Evolutionary conservation across 1,140 invertebrate species (phyloP).

Genomic region (Cephus cinctus): DNA sequence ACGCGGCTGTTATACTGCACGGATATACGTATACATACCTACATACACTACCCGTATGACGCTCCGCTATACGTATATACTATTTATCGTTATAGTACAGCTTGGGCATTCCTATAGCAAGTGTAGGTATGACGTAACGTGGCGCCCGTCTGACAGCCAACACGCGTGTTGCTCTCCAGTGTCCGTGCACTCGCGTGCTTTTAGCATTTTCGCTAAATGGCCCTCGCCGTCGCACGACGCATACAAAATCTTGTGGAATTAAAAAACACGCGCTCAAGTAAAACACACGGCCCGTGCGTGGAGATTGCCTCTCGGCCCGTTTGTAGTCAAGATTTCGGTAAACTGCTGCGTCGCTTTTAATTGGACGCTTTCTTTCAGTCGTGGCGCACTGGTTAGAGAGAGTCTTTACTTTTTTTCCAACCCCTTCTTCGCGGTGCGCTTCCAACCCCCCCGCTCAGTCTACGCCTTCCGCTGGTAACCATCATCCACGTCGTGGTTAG

Average conservation of each 20-base stretch:
- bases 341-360: conserved; percentile 35
- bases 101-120: too few relatives aligned
- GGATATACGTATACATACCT: not conserved
- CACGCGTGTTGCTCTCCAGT: too few relatives aligned
- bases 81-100: too few relatives aligned
- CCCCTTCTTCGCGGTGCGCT: too few relatives aligned
- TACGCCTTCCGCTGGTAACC: too few relatives aligned
- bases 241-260: conserved; percentile 47
- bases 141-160: not conserved
- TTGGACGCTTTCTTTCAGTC: conserved; percentile 32
- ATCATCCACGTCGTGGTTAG: too few relatives aligned
- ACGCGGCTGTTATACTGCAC: conserved; percentile 7
- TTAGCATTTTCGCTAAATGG: conserved; percentile 47
- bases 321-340: conserved; percentile 44
- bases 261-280: conserved; percentile 35
- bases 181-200: conserved; percentile 22
- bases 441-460: too few relatives aligned
- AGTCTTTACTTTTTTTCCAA: too few relatives aligned
- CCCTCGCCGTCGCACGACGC: conserved; percentile 31
- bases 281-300: conserved; percentile 16
- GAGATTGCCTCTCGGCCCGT: conserved; percentile 35
- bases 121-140: not conserved
- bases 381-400: too few relatives aligned
- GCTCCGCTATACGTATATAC: too few relatives aligned
- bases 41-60: too few relatives aligned